A percentile compares a stretch with the other conserved stretches of the same genome.
These are phyloP conservation scores for Bilobella aurantiaca DNA, from an alignment of 1,140 invertebrate species.

Conservation along the genomic window DNA sequence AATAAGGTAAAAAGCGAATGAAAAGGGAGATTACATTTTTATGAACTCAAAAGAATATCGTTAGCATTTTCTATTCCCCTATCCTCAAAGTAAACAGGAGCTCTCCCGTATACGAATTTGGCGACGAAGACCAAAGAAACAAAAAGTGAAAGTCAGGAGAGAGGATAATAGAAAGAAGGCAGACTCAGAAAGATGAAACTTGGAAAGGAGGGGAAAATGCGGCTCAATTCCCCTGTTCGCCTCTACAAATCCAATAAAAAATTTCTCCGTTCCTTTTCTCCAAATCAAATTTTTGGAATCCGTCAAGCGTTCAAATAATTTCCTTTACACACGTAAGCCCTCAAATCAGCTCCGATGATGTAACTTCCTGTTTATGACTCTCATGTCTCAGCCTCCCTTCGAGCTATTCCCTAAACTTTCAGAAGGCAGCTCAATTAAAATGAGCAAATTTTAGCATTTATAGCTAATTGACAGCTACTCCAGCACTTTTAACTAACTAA, in stretches of 20 bases:
- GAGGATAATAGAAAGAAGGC: background rate
- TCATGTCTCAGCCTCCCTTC: background rate
- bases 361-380: conserved; percentile 16
- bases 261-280: conserved; percentile 16
- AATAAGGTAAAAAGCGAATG: conserved; percentile 1
- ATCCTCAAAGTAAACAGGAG: conserved; percentile 5
- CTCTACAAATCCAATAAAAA: background rate
- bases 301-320: conserved; percentile 29
- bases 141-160: background rate
- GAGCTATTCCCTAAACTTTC: no score
- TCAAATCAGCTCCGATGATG: conserved; percentile 19
- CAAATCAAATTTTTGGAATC: conserved; percentile 25
- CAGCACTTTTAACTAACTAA: no score
- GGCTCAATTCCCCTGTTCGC: background rate
- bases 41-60: background rate
- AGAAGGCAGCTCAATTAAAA: no score
- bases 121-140: no score
- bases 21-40: conserved; percentile 5
- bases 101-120: background rate
- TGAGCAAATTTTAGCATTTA: no score
- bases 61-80: conserved; percentile 1
- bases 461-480: no score
- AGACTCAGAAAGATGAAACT: background rate
- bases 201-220: background rate
- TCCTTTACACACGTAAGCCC: conserved; percentile 19